Percentiles rank a stretch among this genome's conserved stretches.
Evolutionary conservation across 2,113 vertebrate species (phyloP).

Genomic region (Hyla sarda): DNA sequence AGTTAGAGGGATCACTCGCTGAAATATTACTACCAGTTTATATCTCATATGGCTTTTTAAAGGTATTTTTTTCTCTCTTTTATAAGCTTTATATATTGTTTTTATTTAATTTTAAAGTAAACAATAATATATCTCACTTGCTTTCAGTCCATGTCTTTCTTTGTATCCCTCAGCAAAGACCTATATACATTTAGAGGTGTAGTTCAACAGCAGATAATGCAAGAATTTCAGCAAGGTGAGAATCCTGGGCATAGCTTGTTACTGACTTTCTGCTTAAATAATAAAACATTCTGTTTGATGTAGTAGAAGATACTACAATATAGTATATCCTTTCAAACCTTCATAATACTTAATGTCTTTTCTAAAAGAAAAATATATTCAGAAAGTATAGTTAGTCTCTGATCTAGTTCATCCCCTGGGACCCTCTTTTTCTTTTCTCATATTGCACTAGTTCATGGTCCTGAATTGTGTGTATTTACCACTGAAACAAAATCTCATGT

Average conservation of each 20-base stretch:
- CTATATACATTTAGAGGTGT: conserved; percentile 37
- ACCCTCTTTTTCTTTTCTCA: conserved; percentile 17
- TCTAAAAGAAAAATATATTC: conserved; percentile 58
- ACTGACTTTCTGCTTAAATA: conserved; percentile 54
- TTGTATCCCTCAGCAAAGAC: background rate
- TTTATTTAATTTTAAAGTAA: conserved; percentile 19
- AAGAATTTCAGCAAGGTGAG: conserved; percentile 48
- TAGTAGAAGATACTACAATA: conserved; percentile 50
- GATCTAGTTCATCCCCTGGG: conserved; percentile 50
- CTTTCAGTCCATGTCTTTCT: background rate
- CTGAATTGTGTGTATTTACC: conserved; percentile 44
- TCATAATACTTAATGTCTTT: conserved; percentile 60
- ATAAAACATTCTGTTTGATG: conserved; percentile 57
- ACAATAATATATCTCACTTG: background rate
- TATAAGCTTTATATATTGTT: background rate
- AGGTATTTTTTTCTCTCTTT: background rate
- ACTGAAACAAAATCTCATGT: background rate
- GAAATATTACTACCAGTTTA: too few relatives aligned
- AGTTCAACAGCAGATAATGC: conserved; percentile 40
- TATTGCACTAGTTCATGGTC: conserved; percentile 28
- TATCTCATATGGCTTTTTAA: too few relatives aligned
- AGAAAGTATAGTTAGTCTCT: conserved; percentile 57
- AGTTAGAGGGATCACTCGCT: too few relatives aligned
- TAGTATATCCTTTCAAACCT: conserved; percentile 57
- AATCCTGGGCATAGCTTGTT: conserved; percentile 58